These are phyloP conservation scores for Acanthochromis polyacanthus DNA, from an alignment of 2,113 vertebrate genomes.

Conservation along the genomic window DNA sequence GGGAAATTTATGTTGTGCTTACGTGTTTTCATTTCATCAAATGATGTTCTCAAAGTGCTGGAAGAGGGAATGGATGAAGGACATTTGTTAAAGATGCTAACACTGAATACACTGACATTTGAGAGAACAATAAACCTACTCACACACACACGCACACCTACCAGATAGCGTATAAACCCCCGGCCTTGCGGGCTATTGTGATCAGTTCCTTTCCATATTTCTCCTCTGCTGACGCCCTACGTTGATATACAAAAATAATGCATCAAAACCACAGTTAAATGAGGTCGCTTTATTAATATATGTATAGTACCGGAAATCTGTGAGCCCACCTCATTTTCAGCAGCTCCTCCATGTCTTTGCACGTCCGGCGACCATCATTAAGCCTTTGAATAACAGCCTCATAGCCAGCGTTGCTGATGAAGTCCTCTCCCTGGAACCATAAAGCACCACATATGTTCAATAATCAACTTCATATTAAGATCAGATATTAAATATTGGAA, in stretches of 20 bases:
- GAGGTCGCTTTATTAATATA: no score
- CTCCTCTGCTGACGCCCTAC: slow-evolving; percentile 93
- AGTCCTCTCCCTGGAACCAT: slow-evolving; percentile 87
- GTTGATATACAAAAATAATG: not conserved
- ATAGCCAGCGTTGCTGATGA: slow-evolving; percentile 89
- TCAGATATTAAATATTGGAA: no score
- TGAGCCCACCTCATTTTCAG: slow-evolving; percentile 90
- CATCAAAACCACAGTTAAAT: not conserved
- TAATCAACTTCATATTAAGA: not conserved
- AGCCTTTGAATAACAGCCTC: slow-evolving; percentile 89
- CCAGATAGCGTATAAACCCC: slow-evolving; percentile 92
- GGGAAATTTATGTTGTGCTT: slow-evolving; percentile 67
- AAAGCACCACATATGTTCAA: slow-evolving; percentile 1
- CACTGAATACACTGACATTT: no score
- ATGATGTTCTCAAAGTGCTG: slow-evolving; percentile 91
- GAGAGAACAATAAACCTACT: not conserved
- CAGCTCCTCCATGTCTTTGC: slow-evolving; percentile 95
- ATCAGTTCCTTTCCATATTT: slow-evolving; percentile 94
- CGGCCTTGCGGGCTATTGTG: slow-evolving; percentile 91
- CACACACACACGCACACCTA: slow-evolving; percentile 55
- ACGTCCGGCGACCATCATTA: slow-evolving; percentile 91
- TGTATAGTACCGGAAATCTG: not conserved
- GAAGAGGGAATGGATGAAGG: slow-evolving; percentile 9
- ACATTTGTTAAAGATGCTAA: not conserved
- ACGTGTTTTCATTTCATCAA: slow-evolving; percentile 94